Base-by-base conservation (phyloP, 2,888 invertebrate genomes). In the Mayetiola destructor region DNA sequence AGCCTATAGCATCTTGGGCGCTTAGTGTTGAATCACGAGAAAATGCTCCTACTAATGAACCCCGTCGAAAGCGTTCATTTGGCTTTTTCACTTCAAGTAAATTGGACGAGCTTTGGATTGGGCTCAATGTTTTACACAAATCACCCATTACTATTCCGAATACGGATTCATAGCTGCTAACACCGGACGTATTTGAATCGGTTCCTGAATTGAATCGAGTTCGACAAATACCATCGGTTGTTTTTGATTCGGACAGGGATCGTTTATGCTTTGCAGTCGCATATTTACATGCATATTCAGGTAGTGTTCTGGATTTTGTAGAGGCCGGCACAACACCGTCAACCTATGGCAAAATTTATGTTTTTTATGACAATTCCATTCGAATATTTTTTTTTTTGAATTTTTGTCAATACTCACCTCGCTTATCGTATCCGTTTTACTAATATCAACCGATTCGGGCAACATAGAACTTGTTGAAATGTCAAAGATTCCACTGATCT, bases 61-160 rank as follows among this genome's bases (percentile, higher is more conserved):
- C 65, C 5, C 68, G 67, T 4, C 69, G 65, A 32, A 69, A 59
- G 21, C 64, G 58, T n/a, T 63, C 61, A 32, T 58, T 59, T 30
- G 58, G 29, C 57, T 62, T 62, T 42, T 75, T 75, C 70, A 77
- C 73, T 55, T 78, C 79, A 57, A 77, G 73, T 62, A 84, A 68
- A 73, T 85, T 84, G 59, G 85, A 85, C 61, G 88, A 84, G 70
- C 90, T 91, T 20, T 90, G 88, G 67, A 92, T 89, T 1, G 92
- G 91, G 72, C 90, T 92, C 27, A 93, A 76, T 54, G 86, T 85
- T 65, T 53, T 53, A 12, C 53, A 53, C 68, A 84, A 78, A 62
- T 87, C 86, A 61, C 85, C 78, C 30, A 53, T 32, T 10, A 12
- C 53, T 30, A 53, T 30, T 18, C 78, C 81, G 27, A 79, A 75